phyloP scores from a whole-genome alignment of 2,797 vertebrate genomes.

The Cyprinella venusta region DNA sequence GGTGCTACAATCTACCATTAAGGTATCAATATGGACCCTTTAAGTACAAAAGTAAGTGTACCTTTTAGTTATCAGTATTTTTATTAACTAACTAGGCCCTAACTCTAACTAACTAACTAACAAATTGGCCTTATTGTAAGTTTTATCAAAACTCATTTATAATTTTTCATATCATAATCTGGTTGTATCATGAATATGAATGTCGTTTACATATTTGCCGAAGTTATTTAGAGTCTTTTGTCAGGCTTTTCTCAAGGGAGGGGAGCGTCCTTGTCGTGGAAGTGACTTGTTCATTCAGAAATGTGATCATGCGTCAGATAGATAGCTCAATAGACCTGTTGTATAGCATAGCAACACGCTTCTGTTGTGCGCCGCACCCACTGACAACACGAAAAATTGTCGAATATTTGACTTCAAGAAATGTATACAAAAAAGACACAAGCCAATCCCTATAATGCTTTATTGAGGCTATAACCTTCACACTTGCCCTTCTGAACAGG shows the following conservation, averaged over 20 bases:
- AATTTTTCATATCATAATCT: no score
- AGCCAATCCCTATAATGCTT: constrained; percentile 1
- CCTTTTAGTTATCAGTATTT: no score
- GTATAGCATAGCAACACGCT: constrained; percentile 24
- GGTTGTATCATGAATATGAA: no score
- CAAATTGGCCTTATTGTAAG: no score
- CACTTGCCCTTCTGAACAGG: constrained; percentile 32
- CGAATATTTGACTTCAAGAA: background rate
- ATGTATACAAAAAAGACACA: background rate
- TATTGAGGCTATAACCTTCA: constrained; percentile 20
- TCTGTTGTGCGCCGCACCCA: constrained; percentile 13
- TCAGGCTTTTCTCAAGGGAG: constrained; percentile 39
- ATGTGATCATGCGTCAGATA: constrained; percentile 44
- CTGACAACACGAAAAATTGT: background rate
- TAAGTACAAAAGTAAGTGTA: no score
- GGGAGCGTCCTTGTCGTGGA: constrained; percentile 43
- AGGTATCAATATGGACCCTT: no score
- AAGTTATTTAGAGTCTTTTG: constrained; percentile 48
- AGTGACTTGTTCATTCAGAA: constrained; percentile 61
- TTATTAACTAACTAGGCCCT: no score
- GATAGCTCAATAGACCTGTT: constrained; percentile 55
- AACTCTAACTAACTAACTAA: no score
- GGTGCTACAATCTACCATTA: no score
- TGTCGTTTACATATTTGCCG: background rate
- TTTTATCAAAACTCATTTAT: no score